Percentiles rank a stretch among this genome's conserved stretches.
Conservation (phyloP, 2,113 vertebrate species). For the Procavia capensis region DNA sequence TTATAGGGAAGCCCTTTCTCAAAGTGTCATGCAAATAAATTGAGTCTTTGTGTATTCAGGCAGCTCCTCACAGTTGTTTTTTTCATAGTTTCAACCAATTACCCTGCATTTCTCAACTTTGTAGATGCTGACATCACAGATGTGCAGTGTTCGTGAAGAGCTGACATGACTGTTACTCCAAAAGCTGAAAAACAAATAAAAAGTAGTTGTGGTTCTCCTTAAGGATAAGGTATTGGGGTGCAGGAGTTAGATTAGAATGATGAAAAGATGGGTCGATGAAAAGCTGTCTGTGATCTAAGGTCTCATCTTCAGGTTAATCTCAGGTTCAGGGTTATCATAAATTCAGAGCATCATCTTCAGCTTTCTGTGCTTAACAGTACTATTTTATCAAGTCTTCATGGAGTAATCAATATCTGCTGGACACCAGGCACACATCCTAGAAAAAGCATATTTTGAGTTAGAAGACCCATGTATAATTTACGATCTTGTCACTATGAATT, state of each 20-base stretch:
- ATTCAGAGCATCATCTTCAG: slow-evolving; percentile 3
- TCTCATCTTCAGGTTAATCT: not conserved
- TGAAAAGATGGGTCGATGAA: not conserved
- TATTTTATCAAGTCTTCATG: slow-evolving; percentile 10
- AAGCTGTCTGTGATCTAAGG: not conserved
- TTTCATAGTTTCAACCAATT: slow-evolving; percentile 50
- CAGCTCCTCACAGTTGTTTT: slow-evolving; percentile 35
- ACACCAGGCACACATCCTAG: not conserved
- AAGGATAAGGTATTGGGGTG: not conserved
- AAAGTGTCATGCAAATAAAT: slow-evolving; percentile 60
- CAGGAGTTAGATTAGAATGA: not conserved
- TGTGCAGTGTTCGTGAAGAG: slow-evolving; percentile 5
- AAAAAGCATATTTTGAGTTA: slow-evolving; percentile 34
- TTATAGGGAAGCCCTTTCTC: slow-evolving; percentile 65
- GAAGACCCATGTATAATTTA: not conserved
- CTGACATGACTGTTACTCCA: not conserved
- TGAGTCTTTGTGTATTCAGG: slow-evolving; percentile 61
- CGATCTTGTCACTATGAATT: slow-evolving; percentile 3
- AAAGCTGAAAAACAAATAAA: slow-evolving; percentile 62
- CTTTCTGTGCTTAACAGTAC: not conserved
- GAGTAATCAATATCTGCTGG: not conserved
- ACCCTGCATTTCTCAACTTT: slow-evolving; percentile 44
- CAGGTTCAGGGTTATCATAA: slow-evolving; percentile 31
- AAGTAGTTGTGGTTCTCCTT: slow-evolving; percentile 25
- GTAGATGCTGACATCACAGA: slow-evolving; percentile 59